phyloP scores from a whole-genome alignment of 1,140 invertebrate genomes.

The Tetramorium simillimum region DNA sequence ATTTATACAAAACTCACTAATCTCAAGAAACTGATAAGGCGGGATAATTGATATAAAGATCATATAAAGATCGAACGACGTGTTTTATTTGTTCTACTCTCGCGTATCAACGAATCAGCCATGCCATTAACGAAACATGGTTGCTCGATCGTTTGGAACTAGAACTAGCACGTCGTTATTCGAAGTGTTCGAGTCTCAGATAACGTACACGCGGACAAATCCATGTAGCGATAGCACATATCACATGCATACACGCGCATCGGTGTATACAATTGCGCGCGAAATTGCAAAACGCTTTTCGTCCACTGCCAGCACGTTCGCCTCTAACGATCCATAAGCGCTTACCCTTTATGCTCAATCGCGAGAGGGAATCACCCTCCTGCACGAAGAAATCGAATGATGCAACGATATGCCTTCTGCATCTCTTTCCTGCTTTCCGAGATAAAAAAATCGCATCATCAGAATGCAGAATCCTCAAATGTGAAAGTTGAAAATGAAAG shows the following conservation, averaged over 20 bases:
- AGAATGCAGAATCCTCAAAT: neutral
- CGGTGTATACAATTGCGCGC: slow-evolving; percentile 11
- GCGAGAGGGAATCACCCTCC: neutral
- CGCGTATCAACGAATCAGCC: neutral
- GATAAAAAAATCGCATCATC: neutral
- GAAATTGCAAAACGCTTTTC: slow-evolving; percentile 58
- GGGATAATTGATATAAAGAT: neutral
- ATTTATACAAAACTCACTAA: neutral
- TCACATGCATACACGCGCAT: slow-evolving; percentile 14
- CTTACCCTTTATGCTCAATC: slow-evolving; percentile 18
- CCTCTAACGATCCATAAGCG: slow-evolving; percentile 60
- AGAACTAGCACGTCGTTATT: slow-evolving; percentile 25
- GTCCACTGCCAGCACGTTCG: slow-evolving; percentile 40
- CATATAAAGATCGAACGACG: neutral
- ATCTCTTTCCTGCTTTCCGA: neutral
- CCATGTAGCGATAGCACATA: neutral
- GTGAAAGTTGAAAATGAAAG: too few species aligned
- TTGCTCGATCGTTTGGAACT: slow-evolving; percentile 21
- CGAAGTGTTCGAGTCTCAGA: slow-evolving; percentile 26
- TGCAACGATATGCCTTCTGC: neutral
- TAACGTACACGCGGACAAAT: slow-evolving; percentile 42
- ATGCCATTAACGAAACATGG: neutral
- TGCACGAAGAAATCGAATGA: slow-evolving; percentile 20
- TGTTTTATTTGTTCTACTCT: neutral
- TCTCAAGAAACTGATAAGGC: neutral